phyloP scores from a whole-genome alignment of 2,113 vertebrate genomes.

The Sturnira hondurensis region DNA sequence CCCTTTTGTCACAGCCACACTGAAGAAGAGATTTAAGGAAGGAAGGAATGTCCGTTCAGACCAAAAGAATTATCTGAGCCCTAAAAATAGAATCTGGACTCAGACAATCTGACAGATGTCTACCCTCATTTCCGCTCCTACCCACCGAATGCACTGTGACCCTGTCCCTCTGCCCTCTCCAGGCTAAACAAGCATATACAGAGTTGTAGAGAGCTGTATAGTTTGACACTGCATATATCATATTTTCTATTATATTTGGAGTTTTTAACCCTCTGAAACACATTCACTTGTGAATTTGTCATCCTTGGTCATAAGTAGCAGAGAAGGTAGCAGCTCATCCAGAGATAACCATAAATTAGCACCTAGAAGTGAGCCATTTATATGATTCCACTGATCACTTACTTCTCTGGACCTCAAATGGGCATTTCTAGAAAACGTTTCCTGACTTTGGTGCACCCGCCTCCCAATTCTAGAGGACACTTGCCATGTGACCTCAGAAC shows the following conservation, averaged over 20 bases:
- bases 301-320: not conserved
- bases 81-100: not conserved
- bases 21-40: not conserved
- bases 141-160: not conserved
- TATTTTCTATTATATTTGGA: too few relatives aligned
- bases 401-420: not conserved
- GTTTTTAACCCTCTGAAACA: not conserved
- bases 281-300: not conserved
- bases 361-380: not conserved
- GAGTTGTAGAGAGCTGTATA: rapidly evolving
- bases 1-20: not conserved
- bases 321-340: not conserved
- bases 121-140: not conserved
- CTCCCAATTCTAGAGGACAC: not conserved
- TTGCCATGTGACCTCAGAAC: not conserved
- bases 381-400: not conserved
- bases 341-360: not conserved
- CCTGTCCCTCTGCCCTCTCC: not conserved
- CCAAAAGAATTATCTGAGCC: not conserved
- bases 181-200: not conserved
- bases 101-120: not conserved
- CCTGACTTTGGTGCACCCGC: not conserved
- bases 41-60: not conserved
- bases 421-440: not conserved
- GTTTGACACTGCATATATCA: rapidly evolving